Base-by-base conservation (phyloP, 2,888 invertebrate genomes). In the Parelbella ahira region DNA sequence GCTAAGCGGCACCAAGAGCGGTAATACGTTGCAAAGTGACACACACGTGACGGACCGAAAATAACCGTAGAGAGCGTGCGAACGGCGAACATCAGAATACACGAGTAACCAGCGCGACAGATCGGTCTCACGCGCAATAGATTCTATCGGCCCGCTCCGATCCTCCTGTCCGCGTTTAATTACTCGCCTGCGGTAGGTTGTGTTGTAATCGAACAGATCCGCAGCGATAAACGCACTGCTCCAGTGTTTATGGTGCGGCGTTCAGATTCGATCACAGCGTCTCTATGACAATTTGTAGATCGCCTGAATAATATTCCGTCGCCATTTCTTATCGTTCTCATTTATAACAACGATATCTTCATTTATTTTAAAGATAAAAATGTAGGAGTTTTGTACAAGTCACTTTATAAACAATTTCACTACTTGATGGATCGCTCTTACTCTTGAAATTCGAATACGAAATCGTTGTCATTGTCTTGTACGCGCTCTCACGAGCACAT, bases 71-170 rank as follows among this genome's bases (percentile, higher is more conserved):
- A 69, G 70, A 72, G 67, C 80, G 77, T 80, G 81, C 73, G 81
- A 81, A 79, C 64, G 46, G 50, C 48, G 58, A 50, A 57, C 27
- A 32, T 49, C 33, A 44, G 44, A 45, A 51, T 50, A 30, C 15
- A 30, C 19, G 25, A 12, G 10, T 12, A 10, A 39, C 11, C 23
- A 18, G 12, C 24, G 61, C 65, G 62, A 68, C 63, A 59, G 63
- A 78, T 79, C 75, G 57, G 64, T 64, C 72, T 79, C 75, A 81
- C 80, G 81, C 70, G 65, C 66, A 47, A 48, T 58, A 60, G 81
- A 84, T 84, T 48, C 58, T 64, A 82, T 84, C 82, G 53, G 51
- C 50, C 49, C 51, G 51, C 49, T 60, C 59, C 63, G 62, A 60
- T n/a, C 59, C 60, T 43, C 33, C 33, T 33, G 33, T 27, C 33